A percentile compares a stretch with the other conserved stretches of the same genome.
Conservation (phyloP, 2,888 invertebrate genomes). For the Cosmia pyralina region DNA sequence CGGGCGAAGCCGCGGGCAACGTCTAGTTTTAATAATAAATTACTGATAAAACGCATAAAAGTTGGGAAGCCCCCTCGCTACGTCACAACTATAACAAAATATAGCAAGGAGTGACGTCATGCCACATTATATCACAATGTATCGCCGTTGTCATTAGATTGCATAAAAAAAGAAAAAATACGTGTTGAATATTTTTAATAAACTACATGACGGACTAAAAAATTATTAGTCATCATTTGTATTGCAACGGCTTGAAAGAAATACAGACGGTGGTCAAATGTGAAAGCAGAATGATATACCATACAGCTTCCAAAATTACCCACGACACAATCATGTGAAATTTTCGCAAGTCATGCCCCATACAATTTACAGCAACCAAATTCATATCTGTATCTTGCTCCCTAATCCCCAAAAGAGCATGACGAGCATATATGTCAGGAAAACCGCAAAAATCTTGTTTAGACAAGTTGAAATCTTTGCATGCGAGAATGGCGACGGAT, state of each 20-base stretch:
- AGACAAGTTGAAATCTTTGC: constrained; percentile 71
- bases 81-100: too few species aligned
- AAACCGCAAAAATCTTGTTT: constrained; percentile 73
- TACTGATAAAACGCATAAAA: too few species aligned
- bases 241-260: not conserved
- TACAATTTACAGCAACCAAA: constrained; percentile 20
- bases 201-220: too few species aligned
- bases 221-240: too few species aligned
- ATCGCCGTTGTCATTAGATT: too few species aligned
- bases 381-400: constrained; percentile 23
- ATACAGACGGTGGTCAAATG: not conserved
- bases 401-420: constrained; percentile 35
- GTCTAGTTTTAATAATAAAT: too few species aligned
- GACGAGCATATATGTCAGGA: constrained; percentile 31
- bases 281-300: not conserved
- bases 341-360: constrained; percentile 14
- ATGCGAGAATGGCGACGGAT: constrained; percentile 74
- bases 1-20: too few species aligned
- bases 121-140: too few species aligned
- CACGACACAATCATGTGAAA: not conserved
- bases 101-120: too few species aligned
- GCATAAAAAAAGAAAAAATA: too few species aligned
- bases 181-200: too few species aligned
- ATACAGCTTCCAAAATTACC: not conserved
- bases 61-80: too few species aligned